Conservation (phyloP, 2,888 invertebrate genomes). For the Pandemis cinnamomeana region DNA sequence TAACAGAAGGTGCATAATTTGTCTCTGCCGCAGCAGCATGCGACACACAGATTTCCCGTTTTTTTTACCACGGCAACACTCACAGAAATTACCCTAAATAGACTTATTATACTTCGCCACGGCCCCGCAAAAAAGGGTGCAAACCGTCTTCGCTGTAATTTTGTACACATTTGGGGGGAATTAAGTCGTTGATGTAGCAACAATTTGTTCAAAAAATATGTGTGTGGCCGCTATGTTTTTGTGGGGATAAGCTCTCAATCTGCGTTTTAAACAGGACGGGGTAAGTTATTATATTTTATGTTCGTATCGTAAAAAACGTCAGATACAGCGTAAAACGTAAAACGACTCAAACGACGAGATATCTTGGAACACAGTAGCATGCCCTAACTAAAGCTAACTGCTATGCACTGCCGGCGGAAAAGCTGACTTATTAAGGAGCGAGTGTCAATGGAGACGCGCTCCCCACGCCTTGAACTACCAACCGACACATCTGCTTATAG, state of each 20-base stretch:
- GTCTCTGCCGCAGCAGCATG: conserved; percentile 35
- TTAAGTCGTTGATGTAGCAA: conserved; percentile 29
- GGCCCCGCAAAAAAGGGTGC: conserved; percentile 35
- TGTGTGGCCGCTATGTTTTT: conserved; percentile 18
- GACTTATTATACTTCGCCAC: conserved; percentile 29
- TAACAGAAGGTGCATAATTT: conserved; percentile 49
- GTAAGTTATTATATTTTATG: not conserved
- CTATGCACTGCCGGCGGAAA: too few species aligned
- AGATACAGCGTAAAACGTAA: too few species aligned
- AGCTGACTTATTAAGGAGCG: too few species aligned
- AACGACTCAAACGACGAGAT: too few species aligned
- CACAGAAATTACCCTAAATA: conserved; percentile 33
- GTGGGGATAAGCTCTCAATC: conserved; percentile 1
- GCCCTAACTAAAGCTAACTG: too few species aligned
- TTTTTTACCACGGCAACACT: conserved; percentile 13
- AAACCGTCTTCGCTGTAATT: conserved; percentile 21
- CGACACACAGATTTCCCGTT: conserved; percentile 8
- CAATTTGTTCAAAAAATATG: conserved; percentile 22
- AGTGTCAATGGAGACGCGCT: too few species aligned
- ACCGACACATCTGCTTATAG: too few species aligned
- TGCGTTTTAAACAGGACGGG: not conserved
- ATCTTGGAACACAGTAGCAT: too few species aligned
- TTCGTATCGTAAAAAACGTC: not conserved
- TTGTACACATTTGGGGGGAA: conserved; percentile 25
- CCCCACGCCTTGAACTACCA: too few species aligned